Conservation (phyloP, 2,797 vertebrate species). For the Taeniopygia guttata region DNA sequence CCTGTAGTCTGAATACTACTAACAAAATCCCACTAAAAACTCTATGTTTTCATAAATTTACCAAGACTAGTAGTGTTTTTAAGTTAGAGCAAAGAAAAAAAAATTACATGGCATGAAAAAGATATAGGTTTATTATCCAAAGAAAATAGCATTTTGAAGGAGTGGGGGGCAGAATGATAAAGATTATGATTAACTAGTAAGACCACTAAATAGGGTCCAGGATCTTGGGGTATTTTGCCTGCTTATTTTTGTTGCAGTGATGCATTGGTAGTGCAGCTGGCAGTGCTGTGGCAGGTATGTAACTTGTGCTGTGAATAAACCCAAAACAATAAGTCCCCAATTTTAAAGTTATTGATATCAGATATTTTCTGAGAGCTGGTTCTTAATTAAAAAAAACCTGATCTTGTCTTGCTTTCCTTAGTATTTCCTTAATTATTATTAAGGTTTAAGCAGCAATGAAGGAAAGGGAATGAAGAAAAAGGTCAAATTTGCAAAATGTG, state of each 20-base stretch:
- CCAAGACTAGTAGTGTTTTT: neutral
- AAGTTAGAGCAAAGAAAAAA: neutral
- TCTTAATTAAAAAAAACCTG: neutral
- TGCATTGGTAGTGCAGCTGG: neutral
- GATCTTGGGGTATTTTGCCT: neutral
- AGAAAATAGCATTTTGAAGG: neutral
- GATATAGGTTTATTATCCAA: fast-evolving
- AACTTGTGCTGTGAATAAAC: neutral
- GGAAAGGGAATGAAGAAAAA: neutral
- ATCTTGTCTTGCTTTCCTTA: neutral
- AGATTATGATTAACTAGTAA: neutral
- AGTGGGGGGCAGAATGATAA: no score
- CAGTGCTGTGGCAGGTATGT: neutral
- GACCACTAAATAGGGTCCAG: neutral
- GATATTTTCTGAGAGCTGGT: neutral
- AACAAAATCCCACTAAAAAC: neutral
- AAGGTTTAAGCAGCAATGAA: neutral
- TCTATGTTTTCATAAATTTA: neutral
- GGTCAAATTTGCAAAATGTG: neutral
- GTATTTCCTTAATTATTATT: neutral
- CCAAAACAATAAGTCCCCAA: neutral
- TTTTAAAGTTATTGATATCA: neutral
- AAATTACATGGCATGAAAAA: neutral
- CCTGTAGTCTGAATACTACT: neutral
- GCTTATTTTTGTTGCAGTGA: neutral